Base-by-base conservation (phyloP, 2,888 invertebrate genomes). In the Synergus umbraculus region DNA sequence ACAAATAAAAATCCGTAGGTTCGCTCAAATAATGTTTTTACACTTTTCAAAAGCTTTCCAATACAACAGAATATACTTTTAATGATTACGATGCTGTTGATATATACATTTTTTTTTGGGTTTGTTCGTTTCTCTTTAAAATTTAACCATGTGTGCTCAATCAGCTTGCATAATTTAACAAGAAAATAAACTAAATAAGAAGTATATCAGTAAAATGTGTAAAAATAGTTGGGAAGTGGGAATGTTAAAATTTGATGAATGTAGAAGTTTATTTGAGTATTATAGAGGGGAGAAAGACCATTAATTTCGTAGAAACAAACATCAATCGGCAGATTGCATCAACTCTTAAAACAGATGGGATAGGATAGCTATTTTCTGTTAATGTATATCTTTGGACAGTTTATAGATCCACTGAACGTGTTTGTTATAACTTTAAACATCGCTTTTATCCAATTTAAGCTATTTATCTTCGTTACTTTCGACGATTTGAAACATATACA, bases 401-500 rank as follows among this genome's bases (percentile, higher is more conserved):
- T 73, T 73, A 73, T 73, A 73, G 73, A 73, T 73, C 54, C 54
- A n/a, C 49, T 54, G 73, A 54, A n/a, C 73, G 29, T 49, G 73
- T 73, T 73, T 73, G 73, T 73, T 73, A 73, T 73, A 73, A 18
- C 2, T 73, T 54, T n/a, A 37, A 73, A 49, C 37, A 29, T 37
- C 73, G 73, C 73, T 73, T 73, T 73, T 73, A 73, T 54, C 41
- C 73, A 73, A 73, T 73, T 41, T 54, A 54, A 73, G 73, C 73
- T 73, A 54, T 73, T 73, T 54, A 73, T 73, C 73, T 73, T 73
- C 54, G 73, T 73, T 73, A 73, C 54, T 73, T 73, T 73, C 37
- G 73, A 49, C n/a, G 73, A 73, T 73, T 73, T 73, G 37, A 54
- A 73, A 22, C 73, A 73, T 73, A 37, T 8, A 73, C 54, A 73